Conservation (phyloP, 2,113 vertebrate species). For the Clarias macrocephalus region DNA sequence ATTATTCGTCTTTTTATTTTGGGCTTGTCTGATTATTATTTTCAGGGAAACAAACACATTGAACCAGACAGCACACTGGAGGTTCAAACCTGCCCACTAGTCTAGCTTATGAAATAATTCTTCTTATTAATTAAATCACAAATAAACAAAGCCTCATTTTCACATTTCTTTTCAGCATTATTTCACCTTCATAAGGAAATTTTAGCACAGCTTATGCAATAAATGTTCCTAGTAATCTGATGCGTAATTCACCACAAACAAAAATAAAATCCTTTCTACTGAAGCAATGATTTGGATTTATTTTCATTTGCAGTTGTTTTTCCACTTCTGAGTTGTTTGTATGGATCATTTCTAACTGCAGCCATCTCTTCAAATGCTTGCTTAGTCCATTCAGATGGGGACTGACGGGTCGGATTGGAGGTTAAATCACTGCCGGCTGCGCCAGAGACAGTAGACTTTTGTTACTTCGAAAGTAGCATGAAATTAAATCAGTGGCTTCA, state of each 20-base stretch:
- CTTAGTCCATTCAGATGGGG: background rate
- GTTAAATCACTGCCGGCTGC: background rate
- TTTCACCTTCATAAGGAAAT: background rate
- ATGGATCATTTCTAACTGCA: background rate
- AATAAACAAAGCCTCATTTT: background rate
- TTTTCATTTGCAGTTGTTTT: background rate
- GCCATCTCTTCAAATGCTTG: background rate
- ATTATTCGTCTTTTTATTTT: background rate
- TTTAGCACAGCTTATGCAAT: background rate
- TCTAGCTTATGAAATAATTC: background rate
- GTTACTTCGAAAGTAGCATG: background rate
- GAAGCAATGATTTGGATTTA: background rate
- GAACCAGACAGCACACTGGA: background rate
- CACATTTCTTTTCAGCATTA: background rate
- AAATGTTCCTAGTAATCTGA: background rate
- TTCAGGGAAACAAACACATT: too few relatives aligned
- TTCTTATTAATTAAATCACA: background rate
- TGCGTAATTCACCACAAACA: background rate
- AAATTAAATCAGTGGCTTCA: background rate
- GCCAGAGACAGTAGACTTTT: conserved; percentile 1
- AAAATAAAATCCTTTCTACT: background rate
- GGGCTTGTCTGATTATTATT: background rate
- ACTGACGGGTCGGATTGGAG: background rate
- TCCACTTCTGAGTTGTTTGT: too few relatives aligned
- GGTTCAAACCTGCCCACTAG: background rate